A percentile compares a stretch with the other conserved stretches of the same genome.
phyloP scores from a whole-genome alignment of 1,140 invertebrate genomes.

The Micrasema longulum region DNA sequence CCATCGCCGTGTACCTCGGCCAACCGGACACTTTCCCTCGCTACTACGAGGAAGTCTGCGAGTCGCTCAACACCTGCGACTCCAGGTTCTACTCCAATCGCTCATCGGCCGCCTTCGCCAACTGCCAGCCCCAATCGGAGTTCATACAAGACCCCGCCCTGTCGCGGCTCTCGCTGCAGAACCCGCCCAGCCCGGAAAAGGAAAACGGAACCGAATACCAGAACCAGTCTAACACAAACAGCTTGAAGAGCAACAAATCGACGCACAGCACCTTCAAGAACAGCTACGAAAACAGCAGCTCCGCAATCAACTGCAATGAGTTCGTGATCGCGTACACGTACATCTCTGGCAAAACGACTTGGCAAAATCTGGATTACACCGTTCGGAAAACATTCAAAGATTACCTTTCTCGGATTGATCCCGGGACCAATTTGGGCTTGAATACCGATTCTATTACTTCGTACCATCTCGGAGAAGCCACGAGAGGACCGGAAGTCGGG shows the following conservation, averaged over 20 bases:
- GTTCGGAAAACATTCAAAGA: slow-evolving; percentile 95
- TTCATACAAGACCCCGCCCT: slow-evolving; percentile 66
- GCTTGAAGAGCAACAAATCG: slow-evolving; percentile 70
- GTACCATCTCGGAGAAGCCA: slow-evolving; percentile 93
- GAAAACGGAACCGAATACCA: slow-evolving; percentile 60
- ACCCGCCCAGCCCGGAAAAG: slow-evolving; percentile 60
- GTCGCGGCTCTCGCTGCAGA: slow-evolving; percentile 60
- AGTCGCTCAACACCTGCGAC: slow-evolving; percentile 71
- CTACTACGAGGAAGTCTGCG: slow-evolving; percentile 75
- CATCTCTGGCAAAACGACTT: slow-evolving; percentile 93
- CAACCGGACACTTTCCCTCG: slow-evolving; percentile 82
- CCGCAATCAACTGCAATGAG: slow-evolving; percentile 71
- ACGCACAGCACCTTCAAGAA: slow-evolving; percentile 68
- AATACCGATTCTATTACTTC: slow-evolving; percentile 90
- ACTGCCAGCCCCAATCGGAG: slow-evolving; percentile 58
- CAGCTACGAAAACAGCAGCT: slow-evolving; percentile 58
- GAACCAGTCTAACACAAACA: slow-evolving; percentile 66
- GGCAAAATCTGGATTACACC: slow-evolving; percentile 93
- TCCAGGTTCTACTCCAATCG: slow-evolving; percentile 67
- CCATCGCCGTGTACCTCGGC: slow-evolving; percentile 85
- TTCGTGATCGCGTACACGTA: slow-evolving; percentile 88
- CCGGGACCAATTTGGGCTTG: slow-evolving; percentile 90
- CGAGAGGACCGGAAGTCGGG: slow-evolving; percentile 75
- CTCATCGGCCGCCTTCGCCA: slow-evolving; percentile 61
- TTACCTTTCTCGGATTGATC: slow-evolving; percentile 93